These are phyloP conservation scores for Dascillus cervinus DNA, from an alignment of 2,888 invertebrate species.

Conservation along the genomic window DNA sequence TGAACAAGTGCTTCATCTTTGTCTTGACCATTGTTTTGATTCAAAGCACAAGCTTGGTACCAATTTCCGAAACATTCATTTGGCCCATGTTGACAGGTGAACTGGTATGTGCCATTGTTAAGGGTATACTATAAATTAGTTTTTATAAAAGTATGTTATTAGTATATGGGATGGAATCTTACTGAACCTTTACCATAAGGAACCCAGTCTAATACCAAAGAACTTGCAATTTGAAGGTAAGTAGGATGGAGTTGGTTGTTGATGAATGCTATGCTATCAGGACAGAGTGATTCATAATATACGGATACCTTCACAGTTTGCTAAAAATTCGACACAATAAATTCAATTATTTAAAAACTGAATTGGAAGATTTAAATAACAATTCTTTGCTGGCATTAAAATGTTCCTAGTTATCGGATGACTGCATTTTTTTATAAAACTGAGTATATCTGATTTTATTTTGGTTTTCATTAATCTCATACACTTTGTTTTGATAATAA, in stretches of 20 bases:
- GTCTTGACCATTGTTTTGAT: constrained; percentile 26
- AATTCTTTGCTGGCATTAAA: not conserved
- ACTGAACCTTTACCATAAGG: constrained; percentile 49
- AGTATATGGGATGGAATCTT: constrained; percentile 21
- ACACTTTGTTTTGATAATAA: too few relatives aligned
- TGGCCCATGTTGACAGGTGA: constrained; percentile 44
- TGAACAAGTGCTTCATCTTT: constrained; percentile 32
- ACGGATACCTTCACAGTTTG: constrained; percentile 34
- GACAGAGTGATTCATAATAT: constrained; percentile 49
- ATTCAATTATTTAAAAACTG: not conserved
- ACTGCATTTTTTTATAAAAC: too few relatives aligned
- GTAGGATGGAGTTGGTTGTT: constrained; percentile 38
- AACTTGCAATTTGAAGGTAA: constrained; percentile 7
- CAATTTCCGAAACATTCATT: constrained; percentile 45
- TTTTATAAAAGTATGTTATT: too few relatives aligned
- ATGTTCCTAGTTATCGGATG: too few relatives aligned
- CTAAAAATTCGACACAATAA: constrained; percentile 3
- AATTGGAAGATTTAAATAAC: not conserved
- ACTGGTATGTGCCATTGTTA: constrained; percentile 27
- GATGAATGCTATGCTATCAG: constrained; percentile 45
- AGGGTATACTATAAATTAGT: constrained; percentile 5
- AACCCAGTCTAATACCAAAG: constrained; percentile 31
- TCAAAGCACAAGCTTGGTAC: constrained; percentile 43
- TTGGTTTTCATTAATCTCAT: too few relatives aligned
- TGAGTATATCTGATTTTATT: too few relatives aligned